phyloP scores from a whole-genome alignment of 2,888 invertebrate genomes.

The Petrolisthes manimaculis region DNA sequence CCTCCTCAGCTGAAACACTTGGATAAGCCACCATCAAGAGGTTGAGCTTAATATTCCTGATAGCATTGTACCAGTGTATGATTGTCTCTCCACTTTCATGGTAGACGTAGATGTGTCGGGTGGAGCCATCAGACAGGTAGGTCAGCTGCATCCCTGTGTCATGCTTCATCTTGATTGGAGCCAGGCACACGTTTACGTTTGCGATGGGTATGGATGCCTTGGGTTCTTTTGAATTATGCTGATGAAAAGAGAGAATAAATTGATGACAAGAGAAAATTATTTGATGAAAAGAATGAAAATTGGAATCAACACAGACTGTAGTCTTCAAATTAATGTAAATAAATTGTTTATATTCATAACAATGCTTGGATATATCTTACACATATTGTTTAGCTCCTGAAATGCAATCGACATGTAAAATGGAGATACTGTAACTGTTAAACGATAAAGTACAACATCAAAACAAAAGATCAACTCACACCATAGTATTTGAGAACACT shows the following conservation, averaged over 20 bases:
- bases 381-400: too few relatives aligned
- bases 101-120: conserved; percentile 88
- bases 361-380: too few relatives aligned
- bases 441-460: not conserved
- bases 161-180: conserved; percentile 84
- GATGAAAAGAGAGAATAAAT: not conserved
- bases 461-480: conserved; percentile 66
- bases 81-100: conserved; percentile 88
- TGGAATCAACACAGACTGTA: too few relatives aligned
- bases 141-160: conserved; percentile 87
- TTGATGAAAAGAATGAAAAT: not conserved
- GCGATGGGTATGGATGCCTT: conserved; percentile 78
- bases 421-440: not conserved
- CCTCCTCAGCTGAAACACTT: conserved; percentile 79
- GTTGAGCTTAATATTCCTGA: conserved; percentile 86
- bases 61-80: conserved; percentile 87
- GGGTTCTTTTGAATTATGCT: conserved; percentile 59
- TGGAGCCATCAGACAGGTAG: conserved; percentile 86
- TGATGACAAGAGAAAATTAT: not conserved
- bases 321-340: not conserved
- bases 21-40: conserved; percentile 87
- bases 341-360: not conserved
- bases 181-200: conserved; percentile 86
- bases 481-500: conserved; percentile 80
- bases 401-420: not conserved